Conservation (phyloP, 2,888 invertebrate species). For the Laspeyria flexula region DNA sequence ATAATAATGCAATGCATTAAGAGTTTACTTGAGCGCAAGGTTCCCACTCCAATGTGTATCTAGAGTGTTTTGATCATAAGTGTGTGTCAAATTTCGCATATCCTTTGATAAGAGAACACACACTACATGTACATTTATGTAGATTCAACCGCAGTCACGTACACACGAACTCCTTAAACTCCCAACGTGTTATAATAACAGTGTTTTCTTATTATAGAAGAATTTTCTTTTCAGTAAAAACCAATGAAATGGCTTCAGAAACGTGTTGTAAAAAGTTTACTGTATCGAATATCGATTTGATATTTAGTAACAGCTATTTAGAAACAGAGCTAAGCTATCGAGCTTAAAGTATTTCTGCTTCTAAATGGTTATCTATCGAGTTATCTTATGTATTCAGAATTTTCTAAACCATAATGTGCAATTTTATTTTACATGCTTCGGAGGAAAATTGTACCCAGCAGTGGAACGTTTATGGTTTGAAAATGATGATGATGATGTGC, state of each 20-base stretch:
- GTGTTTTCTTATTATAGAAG: slow-evolving; percentile 19
- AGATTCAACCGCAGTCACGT: slow-evolving; percentile 21
- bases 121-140: slow-evolving; percentile 5
- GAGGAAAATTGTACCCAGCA: too few relatives aligned
- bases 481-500: too few relatives aligned
- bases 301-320: not conserved
- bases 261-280: slow-evolving; percentile 3
- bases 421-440: too few relatives aligned
- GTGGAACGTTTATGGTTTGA: too few relatives aligned
- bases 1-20: too few relatives aligned
- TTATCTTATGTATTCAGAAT: too few relatives aligned
- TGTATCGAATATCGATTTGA: not conserved
- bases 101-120: not conserved
- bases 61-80: too few relatives aligned
- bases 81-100: slow-evolving; percentile 7
- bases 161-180: slow-evolving; percentile 30
- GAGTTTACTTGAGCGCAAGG: too few relatives aligned
- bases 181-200: slow-evolving; percentile 19
- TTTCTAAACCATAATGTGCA: too few relatives aligned
- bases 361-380: too few relatives aligned
- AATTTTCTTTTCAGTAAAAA: slow-evolving; percentile 15
- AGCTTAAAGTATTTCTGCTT: too few relatives aligned
- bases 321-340: slow-evolving; percentile 14
- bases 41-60: too few relatives aligned
- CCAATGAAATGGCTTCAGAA: slow-evolving; percentile 3